Percentiles rank a stretch among this genome's conserved stretches.
phyloP scores from a whole-genome alignment of 1,140 invertebrate genomes.

The Adoxophyes honmai region DNA sequence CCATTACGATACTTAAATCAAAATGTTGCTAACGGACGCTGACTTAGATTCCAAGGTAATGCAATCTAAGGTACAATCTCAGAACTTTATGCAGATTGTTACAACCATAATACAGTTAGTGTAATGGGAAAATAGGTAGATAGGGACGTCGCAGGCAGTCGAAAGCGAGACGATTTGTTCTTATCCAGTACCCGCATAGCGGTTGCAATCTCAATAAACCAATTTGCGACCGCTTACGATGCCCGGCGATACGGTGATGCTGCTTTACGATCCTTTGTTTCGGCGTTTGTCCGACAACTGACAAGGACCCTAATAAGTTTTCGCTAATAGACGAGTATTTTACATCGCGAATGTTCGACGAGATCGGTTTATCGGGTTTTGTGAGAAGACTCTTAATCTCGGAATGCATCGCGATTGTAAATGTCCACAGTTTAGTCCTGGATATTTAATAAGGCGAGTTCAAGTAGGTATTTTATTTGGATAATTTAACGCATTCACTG shows the following conservation, averaged over 20 bases:
- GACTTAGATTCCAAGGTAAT: too few relatives aligned
- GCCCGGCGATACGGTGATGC: slow-evolving; percentile 39
- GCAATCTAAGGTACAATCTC: too few relatives aligned
- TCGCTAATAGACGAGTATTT: slow-evolving; percentile 7
- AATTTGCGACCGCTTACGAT: slow-evolving; percentile 58
- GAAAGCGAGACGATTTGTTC: slow-evolving; percentile 38
- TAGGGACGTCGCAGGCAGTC: slow-evolving; percentile 17
- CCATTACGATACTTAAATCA: too few relatives aligned
- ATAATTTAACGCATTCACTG: too few relatives aligned
- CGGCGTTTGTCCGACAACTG: slow-evolving; percentile 34
- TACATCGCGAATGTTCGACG: neutral
- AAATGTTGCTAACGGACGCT: too few relatives aligned
- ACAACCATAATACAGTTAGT: too few relatives aligned
- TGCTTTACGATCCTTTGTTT: slow-evolving; percentile 63
- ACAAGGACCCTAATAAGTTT: slow-evolving; percentile 4
- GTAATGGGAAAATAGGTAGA: too few relatives aligned
- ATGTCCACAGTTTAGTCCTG: too few relatives aligned
- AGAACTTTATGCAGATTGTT: too few relatives aligned
- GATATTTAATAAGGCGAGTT: too few relatives aligned
- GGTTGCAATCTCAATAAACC: slow-evolving; percentile 65
- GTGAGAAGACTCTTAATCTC: neutral
- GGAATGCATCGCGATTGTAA: too few relatives aligned
- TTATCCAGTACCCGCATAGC: slow-evolving; percentile 48
- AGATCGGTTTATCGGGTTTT: neutral
- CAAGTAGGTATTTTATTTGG: too few relatives aligned